Percentiles rank a stretch among this genome's conserved stretches.
phyloP scores from a whole-genome alignment of 2,888 invertebrate genomes.

The Rhynchonema sp. region DNA sequence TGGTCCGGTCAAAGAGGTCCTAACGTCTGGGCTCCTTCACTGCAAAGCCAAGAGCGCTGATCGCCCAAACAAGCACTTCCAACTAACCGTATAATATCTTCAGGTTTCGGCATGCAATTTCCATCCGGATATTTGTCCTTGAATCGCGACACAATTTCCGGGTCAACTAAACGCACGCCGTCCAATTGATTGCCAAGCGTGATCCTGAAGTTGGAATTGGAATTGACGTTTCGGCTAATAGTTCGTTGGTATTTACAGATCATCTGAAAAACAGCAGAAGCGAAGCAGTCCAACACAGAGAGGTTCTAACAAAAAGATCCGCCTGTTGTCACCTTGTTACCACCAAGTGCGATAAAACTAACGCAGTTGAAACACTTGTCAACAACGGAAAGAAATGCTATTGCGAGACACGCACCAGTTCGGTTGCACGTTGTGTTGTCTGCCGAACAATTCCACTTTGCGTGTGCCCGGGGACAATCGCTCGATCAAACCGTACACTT shows the following conservation, averaged over 20 bases:
- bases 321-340: too few relatives aligned
- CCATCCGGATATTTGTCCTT: constrained; percentile 53
- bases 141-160: constrained; percentile 68
- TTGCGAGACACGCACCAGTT: constrained; percentile 56
- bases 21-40: too few relatives aligned
- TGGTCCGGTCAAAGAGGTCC: too few relatives aligned
- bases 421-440: constrained; percentile 91
- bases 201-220: constrained; percentile 31
- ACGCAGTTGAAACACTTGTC: background rate
- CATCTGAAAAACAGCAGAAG: too few relatives aligned
- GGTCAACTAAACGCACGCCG: constrained; percentile 75
- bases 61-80: too few relatives aligned
- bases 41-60: too few relatives aligned
- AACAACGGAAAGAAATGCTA: too few relatives aligned
- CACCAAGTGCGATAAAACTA: too few relatives aligned
- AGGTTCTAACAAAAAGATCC: too few relatives aligned
- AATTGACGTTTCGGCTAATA: too few relatives aligned
- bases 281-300: too few relatives aligned
- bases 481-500: constrained; percentile 93
- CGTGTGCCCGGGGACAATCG: constrained; percentile 83
- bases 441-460: constrained; percentile 86
- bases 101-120: constrained; percentile 14
- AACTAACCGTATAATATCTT: background rate
- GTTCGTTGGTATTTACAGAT: too few relatives aligned
- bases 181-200: constrained; percentile 91